Conservation (phyloP, 1,140 invertebrate species). For the Diploscapter pachys region DNA sequence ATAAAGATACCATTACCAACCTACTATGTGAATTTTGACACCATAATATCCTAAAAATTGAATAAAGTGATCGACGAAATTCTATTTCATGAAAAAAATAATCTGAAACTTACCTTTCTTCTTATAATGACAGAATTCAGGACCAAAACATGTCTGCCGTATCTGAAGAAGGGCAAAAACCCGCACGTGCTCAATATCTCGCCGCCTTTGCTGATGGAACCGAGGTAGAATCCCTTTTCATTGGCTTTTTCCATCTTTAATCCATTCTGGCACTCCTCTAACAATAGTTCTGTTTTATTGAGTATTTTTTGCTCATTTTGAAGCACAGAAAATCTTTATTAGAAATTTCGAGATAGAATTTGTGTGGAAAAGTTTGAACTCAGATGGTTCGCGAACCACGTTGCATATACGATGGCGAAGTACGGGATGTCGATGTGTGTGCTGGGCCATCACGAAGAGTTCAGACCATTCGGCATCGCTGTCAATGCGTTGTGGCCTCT, state of each 20-base stretch:
- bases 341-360: too few species aligned
- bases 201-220: slow-evolving; percentile 84
- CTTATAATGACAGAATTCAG: slow-evolving; percentile 62
- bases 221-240: slow-evolving; percentile 59
- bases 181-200: slow-evolving; percentile 93
- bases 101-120: slow-evolving; percentile 60
- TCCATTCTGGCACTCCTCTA: too few species aligned
- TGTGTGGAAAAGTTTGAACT: not conserved
- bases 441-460: slow-evolving; percentile 86
- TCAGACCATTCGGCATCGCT: slow-evolving; percentile 75
- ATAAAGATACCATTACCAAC: too few species aligned
- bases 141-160: slow-evolving; percentile 84
- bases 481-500: slow-evolving; percentile 94
- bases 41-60: too few species aligned
- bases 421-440: slow-evolving; percentile 96
- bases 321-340: too few species aligned
- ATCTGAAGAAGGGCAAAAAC: slow-evolving; percentile 81
- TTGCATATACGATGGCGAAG: slow-evolving; percentile 96
- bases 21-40: too few species aligned
- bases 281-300: too few species aligned
- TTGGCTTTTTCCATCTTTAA: too few species aligned
- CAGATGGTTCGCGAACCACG: slow-evolving; percentile 83
- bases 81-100: slow-evolving; percentile 61
- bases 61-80: slow-evolving; percentile 43
- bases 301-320: too few species aligned